phyloP scores from a whole-genome alignment of 2,797 vertebrate genomes.

The Anableps anableps region DNA sequence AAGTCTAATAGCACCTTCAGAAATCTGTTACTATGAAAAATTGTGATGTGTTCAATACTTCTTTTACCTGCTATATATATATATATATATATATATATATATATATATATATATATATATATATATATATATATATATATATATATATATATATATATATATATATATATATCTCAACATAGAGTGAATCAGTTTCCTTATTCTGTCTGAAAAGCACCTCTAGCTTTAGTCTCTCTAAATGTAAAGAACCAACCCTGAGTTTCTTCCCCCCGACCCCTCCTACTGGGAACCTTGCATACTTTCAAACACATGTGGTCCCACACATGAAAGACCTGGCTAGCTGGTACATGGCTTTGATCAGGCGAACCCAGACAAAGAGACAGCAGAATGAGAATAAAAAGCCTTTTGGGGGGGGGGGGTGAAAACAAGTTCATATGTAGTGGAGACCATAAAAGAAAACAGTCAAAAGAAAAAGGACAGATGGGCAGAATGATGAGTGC shows the following conservation, averaged over 20 bases:
- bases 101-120: no score
- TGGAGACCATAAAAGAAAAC: constrained; percentile 47
- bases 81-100: no score
- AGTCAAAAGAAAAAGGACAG: constrained; percentile 11
- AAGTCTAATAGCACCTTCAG: no score
- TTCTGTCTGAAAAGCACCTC: background rate
- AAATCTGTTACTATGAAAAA: no score
- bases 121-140: no score
- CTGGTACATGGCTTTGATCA: constrained; percentile 68
- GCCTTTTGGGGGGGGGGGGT: constrained; percentile 33
- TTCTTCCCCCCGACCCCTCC: background rate
- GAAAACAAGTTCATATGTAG: constrained; percentile 24
- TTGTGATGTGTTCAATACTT: no score
- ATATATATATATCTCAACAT: background rate
- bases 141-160: no score
- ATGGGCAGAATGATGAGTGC: background rate
- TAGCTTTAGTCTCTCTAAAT: background rate
- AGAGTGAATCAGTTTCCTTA: background rate
- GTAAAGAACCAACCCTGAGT: background rate
- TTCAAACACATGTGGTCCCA: constrained; percentile 42
- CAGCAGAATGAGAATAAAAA: constrained; percentile 11
- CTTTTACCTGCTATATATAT: no score
- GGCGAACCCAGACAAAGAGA: constrained; percentile 22
- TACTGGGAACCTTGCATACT: constrained; percentile 19
- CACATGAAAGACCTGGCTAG: constrained; percentile 41